These are phyloP conservation scores for Delphinus delphis DNA, from an alignment of 2,113 vertebrate genomes.

Conservation along the genomic window DNA sequence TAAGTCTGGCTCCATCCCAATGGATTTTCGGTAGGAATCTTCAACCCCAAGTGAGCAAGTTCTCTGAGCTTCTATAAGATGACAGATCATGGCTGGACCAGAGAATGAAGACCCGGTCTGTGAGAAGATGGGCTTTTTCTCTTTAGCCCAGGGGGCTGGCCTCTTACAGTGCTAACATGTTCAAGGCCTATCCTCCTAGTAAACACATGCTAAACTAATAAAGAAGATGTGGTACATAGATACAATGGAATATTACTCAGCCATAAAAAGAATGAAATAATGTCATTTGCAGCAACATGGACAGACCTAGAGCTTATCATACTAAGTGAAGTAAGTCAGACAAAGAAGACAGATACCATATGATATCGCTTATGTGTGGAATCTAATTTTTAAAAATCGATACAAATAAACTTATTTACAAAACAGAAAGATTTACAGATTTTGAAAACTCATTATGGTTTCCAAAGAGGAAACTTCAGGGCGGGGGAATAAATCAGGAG, in stretches of 20 bases:
- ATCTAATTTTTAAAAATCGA: neutral
- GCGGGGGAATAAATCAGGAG: neutral
- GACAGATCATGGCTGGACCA: neutral
- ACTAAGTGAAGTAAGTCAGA: neutral
- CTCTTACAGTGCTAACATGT: rapidly evolving
- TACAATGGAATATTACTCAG: neutral
- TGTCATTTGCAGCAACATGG: neutral
- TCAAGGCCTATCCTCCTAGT: neutral
- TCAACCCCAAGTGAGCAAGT: neutral
- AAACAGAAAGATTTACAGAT: neutral
- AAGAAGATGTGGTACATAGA: neutral
- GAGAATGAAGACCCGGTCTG: rapidly evolving
- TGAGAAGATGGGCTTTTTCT: neutral
- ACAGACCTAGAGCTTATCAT: neutral
- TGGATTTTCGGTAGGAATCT: neutral
- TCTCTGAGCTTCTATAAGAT: neutral
- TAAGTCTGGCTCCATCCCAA: rapidly evolving
- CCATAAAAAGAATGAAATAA: neutral
- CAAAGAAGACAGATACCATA: neutral
- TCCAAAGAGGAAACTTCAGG: neutral
- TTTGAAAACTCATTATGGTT: neutral
- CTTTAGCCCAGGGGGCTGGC: neutral
- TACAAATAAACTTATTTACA: neutral
- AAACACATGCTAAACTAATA: rapidly evolving
- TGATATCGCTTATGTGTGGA: neutral